Evolutionary conservation across 2,888 invertebrate species (phyloP), one percentile per base, ranked within the genome.

Genomic region (Acheta domesticus): DNA sequence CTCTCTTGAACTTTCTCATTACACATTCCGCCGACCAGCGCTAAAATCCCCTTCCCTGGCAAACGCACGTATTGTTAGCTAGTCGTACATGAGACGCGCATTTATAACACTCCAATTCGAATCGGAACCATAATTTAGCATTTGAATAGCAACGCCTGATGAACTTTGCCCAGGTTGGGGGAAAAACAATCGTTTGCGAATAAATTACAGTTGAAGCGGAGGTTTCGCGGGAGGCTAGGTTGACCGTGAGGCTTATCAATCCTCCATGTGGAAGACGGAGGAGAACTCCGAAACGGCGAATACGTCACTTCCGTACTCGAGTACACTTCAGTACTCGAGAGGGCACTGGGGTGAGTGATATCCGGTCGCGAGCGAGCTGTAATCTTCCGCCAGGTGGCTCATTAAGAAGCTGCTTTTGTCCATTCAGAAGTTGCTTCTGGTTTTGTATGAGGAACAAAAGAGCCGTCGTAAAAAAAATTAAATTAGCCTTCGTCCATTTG

Each of bases 1-100:
- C 62, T 62, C 62, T 62, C 62, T 62, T 62, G 62, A 62, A 62
- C 62, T 62, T 36, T 62, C 62, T 62, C 62, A 62, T 62, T 62
- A 62, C 62, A n/a, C 62, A 62, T 62, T 62, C 62, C 62, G 12
- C 62, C 62, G 8, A 12, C 62, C 62, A 3, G 16, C 62, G 62
- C n/a, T 12, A 19, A 14, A 14, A n/a, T 62, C 62, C 62, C 62
- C 62, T 11, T 16, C 16, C n/a, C 62, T 1, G 16, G 8, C 62
- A 8, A 62, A 62, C 62, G 12, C 62, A n/a, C 62, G 62, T 62
- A 16, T 62, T 62, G 62, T 62, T 14, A 62, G 14, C 16, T 62
- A 16, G 4, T 62, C 62, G 62, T 62, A 62, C 62, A 62, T 62
- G 62, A 62, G 62, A 62, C 62, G 5, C 16, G 62, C 62, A 11